These are phyloP conservation scores for Ibycter americanus DNA, from an alignment of 2,797 vertebrate genomes.

Conservation along the genomic window DNA sequence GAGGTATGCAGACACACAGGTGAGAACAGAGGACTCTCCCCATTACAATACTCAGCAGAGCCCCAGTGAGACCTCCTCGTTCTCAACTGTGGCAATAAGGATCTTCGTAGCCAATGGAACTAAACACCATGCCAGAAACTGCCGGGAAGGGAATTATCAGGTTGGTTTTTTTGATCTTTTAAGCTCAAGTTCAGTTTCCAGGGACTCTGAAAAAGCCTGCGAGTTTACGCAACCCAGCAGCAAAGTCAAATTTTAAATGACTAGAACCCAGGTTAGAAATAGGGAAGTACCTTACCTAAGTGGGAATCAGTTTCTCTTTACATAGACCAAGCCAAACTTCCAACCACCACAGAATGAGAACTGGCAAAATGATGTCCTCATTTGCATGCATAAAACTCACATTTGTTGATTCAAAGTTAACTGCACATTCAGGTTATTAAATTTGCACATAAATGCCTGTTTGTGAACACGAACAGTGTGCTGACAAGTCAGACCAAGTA, in stretches of 20 bases:
- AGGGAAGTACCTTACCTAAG: slow-evolving; percentile 11
- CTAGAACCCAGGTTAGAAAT: slow-evolving; percentile 33
- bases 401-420: slow-evolving; percentile 1
- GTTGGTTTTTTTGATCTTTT: background rate
- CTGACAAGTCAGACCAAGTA: background rate
- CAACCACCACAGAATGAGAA: slow-evolving; percentile 50
- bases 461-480: background rate
- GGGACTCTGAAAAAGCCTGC: background rate
- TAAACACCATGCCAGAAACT: background rate
- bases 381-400: slow-evolving; percentile 50
- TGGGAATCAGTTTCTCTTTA: slow-evolving; percentile 34
- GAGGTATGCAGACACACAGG: background rate
- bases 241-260: background rate
- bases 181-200: slow-evolving; percentile 39
- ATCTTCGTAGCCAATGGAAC: background rate
- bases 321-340: slow-evolving; percentile 48
- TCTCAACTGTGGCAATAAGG: background rate
- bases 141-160: background rate
- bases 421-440: slow-evolving; percentile 25
- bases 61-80: background rate
- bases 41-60: background rate
- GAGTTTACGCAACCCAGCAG: background rate
- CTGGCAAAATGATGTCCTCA: slow-evolving; percentile 12
- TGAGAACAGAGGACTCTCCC: background rate
- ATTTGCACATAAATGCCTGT: background rate